These are phyloP conservation scores for Bovichtus variegatus DNA, from an alignment of 2,797 vertebrate species.

Conservation along the genomic window DNA sequence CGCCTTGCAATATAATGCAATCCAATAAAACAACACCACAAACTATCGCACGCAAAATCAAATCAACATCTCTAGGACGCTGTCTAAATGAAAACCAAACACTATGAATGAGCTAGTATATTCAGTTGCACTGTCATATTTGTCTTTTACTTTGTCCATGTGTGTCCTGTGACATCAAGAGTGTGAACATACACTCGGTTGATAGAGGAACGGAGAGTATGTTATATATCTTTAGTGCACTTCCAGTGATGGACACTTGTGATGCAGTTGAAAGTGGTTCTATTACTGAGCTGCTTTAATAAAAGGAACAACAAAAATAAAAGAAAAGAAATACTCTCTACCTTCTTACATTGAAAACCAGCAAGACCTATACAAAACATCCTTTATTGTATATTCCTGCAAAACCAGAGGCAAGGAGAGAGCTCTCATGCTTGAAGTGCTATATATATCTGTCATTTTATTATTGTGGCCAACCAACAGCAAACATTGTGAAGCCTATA, in stretches of 20 bases:
- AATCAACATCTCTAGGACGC: background rate
- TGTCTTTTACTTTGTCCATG: background rate
- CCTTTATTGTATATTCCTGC: conserved; percentile 7
- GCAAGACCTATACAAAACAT: background rate
- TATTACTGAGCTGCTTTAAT: background rate
- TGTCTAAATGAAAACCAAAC: background rate
- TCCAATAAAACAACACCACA: conserved; percentile 16
- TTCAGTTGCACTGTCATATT: background rate
- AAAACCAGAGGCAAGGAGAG: conserved; percentile 6
- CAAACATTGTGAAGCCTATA: conserved; percentile 25
- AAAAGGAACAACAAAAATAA: no score
- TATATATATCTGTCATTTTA: conserved; percentile 44
- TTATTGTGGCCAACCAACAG: conserved; percentile 49
- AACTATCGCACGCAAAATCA: background rate
- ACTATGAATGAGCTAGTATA: background rate
- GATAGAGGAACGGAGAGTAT: background rate
- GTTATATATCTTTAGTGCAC: background rate
- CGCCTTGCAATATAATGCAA: background rate
- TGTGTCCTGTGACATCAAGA: background rate
- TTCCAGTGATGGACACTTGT: background rate
- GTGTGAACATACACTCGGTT: background rate
- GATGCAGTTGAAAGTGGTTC: background rate
- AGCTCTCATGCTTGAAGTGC: conserved; percentile 13
- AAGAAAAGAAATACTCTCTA: background rate
- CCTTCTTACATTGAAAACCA: background rate